A percentile compares a stretch with the other conserved stretches of the same genome.
These are phyloP conservation scores for Notechis scutatus DNA, from an alignment of 2,113 vertebrate species.

Conservation along the genomic window DNA sequence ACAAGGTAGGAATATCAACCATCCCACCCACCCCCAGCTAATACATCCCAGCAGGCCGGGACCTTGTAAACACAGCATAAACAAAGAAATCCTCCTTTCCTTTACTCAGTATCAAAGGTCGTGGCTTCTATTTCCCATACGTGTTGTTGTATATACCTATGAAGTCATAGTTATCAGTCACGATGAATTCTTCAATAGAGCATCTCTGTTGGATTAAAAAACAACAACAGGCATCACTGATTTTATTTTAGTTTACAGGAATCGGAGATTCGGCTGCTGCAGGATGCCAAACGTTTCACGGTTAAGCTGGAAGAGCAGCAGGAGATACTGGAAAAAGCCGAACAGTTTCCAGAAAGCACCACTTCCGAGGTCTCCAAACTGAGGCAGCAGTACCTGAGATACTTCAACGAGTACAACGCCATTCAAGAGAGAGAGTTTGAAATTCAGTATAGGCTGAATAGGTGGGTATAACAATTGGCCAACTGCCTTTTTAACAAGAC, in stretches of 20 bases:
- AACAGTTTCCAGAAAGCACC: slow-evolving; percentile 67
- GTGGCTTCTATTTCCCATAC: background rate
- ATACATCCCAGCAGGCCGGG: no score
- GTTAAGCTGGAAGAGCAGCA: slow-evolving; percentile 73
- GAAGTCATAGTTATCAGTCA: background rate
- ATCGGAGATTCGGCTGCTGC: slow-evolving; percentile 77
- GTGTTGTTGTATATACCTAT: background rate
- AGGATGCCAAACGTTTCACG: slow-evolving; percentile 73
- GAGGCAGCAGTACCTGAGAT: slow-evolving; percentile 75
- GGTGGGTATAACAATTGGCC: slow-evolving; percentile 61
- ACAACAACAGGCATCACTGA: background rate
- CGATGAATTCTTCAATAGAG: background rate
- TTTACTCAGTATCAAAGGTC: no score
- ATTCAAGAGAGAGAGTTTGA: slow-evolving; percentile 68
- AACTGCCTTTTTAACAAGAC: background rate
- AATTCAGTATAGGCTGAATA: slow-evolving; percentile 70
- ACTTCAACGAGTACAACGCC: slow-evolving; percentile 69
- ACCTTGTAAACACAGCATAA: no score
- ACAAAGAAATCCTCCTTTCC: no score
- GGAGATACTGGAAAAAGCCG: slow-evolving; percentile 69
- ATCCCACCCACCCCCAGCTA: no score
- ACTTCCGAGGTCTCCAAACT: slow-evolving; percentile 71
- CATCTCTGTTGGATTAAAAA: background rate
- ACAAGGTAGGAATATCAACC: no score
- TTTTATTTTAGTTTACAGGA: slow-evolving; percentile 75